Evolutionary conservation across 2,113 vertebrate species (phyloP), one percentile per base, ranked within the genome.

Genomic region (Hippocampus comes): DNA sequence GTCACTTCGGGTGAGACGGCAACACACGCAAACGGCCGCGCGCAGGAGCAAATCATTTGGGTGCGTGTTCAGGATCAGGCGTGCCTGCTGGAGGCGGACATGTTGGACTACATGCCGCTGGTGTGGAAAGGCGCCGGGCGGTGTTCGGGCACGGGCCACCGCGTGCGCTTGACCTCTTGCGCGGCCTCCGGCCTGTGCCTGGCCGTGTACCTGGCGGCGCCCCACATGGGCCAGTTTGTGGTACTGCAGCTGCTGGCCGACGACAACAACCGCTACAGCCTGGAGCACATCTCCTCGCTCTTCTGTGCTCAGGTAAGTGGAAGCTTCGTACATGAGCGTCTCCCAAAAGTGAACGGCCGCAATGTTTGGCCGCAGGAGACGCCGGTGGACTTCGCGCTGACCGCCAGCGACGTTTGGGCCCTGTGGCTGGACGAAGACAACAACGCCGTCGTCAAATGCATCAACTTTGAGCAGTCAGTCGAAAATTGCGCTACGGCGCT

Each of bases 401-500:
- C 96, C 21, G 89, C 95, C 0, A 87, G 95, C 0, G 96, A 98
- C 67, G 89, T 99, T 78, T 99, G 97, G 97, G 96, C 90, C 0
- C 87, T 98, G 55, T 99, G 96, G 97, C 89, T 97, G 48, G 95
- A 95, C 0, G 95, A 95, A n/a, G 93, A 96, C 73, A 96, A 94
- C 78, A 89, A 94, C 64, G 94, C 94, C 0, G 78, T 94, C 21
- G 93, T 98, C 83, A 98, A 95, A 82, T 96, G 95, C 88, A 96
- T 97, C 91, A 97, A 95, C 88, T 99, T 96, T 74, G 96, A 98
- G 72, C 95, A 97, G 97, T 99, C 48, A 51, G 48, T 18, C 5
- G 1, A 17, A 51, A 51, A 18, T 38, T 6, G 34, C 34, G 34
- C 34, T 38, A 6, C 12, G 43, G 10, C 10, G 10, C 43, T 46